A percentile compares a stretch with the other conserved stretches of the same genome.
phyloP scores from a whole-genome alignment of 2,888 invertebrate genomes.

The Sycophila texana region DNA sequence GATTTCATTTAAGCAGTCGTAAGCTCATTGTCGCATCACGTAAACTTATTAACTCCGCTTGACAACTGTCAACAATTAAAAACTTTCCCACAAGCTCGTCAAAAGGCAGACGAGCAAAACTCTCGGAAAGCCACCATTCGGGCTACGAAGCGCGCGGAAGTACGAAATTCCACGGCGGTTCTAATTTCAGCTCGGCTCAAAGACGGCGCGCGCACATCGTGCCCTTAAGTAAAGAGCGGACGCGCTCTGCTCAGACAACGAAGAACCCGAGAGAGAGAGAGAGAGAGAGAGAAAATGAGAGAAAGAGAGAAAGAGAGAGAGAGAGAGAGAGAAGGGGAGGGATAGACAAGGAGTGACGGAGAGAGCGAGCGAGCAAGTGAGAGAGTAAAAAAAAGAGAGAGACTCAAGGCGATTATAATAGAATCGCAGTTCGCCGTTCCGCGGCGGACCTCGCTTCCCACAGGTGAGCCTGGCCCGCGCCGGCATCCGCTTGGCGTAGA shows the following conservation, averaged over 20 bases:
- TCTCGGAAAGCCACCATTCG: slow-evolving; percentile 1
- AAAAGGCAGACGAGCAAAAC: no score
- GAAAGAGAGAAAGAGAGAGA: no score
- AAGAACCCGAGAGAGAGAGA: slow-evolving; percentile 16
- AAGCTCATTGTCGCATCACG: no score
- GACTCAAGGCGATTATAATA: slow-evolving; percentile 62
- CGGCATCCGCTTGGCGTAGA: slow-evolving; percentile 1
- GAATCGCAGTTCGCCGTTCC: slow-evolving; percentile 64
- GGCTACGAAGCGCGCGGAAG: background rate
- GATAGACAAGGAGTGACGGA: slow-evolving; percentile 38
- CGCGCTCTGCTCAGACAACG: background rate
- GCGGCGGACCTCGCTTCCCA: slow-evolving; percentile 57
- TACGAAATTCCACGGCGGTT: background rate
- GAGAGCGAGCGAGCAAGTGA: background rate
- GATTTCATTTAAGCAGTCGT: no score
- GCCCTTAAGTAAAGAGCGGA: slow-evolving; percentile 12
- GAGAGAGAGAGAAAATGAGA: background rate
- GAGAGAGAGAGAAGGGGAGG: background rate
- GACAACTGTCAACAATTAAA: no score
- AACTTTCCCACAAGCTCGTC: no score
- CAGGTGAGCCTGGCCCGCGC: slow-evolving; percentile 45
- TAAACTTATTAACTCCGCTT: no score
- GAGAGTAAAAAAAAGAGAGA: background rate
- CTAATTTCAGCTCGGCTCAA: slow-evolving; percentile 12
- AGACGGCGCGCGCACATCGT: background rate